A percentile compares a stretch with the other conserved stretches of the same genome.
Evolutionary conservation across 2,113 vertebrate genomes (phyloP).

Genomic region (Halichoeres trimaculatus): DNA sequence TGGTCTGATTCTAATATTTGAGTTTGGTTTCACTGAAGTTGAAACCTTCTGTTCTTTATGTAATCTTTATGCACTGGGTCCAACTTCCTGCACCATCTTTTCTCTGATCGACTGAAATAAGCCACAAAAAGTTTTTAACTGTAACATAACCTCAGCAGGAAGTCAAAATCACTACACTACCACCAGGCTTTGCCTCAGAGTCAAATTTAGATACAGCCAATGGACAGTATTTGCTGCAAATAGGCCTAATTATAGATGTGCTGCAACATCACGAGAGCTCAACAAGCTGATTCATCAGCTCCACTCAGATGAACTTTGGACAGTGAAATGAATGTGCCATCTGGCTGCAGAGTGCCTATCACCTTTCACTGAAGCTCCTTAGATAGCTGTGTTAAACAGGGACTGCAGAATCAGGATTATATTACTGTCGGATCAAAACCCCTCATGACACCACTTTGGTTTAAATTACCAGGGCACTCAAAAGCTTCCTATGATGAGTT

Average conservation of each 20-base stretch:
- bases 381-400: constrained; percentile 41
- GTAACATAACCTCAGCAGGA: too few species aligned
- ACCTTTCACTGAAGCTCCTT: constrained; percentile 31
- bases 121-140: too few species aligned
- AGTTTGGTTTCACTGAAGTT: too few species aligned
- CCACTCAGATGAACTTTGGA: constrained; percentile 28
- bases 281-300: constrained; percentile 24
- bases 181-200: too few species aligned
- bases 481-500: background rate
- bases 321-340: background rate
- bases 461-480: constrained; percentile 7
- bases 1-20: too few species aligned
- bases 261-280: constrained; percentile 14
- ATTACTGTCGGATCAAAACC: constrained; percentile 41
- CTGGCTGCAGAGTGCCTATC: constrained; percentile 39
- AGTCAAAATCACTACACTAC: too few species aligned
- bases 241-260: constrained; percentile 1
- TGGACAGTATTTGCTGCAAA: constrained; percentile 35
- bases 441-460: constrained; percentile 23
- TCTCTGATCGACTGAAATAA: too few species aligned
- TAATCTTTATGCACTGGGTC: too few species aligned
- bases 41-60: too few species aligned
- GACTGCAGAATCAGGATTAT: constrained; percentile 25
- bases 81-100: too few species aligned
- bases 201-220: too few species aligned